Conservation (phyloP, 2,113 vertebrate species). For the Ellobius talpinus region DNA sequence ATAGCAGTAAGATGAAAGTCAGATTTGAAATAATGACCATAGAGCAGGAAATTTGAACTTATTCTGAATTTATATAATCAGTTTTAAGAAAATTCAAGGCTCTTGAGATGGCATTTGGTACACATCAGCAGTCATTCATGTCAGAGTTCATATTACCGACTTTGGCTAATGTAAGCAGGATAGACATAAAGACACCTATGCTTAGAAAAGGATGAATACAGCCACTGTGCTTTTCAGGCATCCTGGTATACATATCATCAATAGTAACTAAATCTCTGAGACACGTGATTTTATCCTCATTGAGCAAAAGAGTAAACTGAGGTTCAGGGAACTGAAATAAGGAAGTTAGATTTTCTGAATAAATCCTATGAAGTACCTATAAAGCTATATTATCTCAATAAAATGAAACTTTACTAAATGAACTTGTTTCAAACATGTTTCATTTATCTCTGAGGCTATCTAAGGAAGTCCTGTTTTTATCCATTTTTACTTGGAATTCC, state of each 20-base stretch:
- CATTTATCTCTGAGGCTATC: background rate
- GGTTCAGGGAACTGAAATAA: background rate
- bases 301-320: conserved; percentile 9
- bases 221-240: background rate
- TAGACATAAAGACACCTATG: background rate
- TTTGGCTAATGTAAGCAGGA: background rate
- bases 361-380: background rate
- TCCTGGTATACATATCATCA: background rate
- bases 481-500: background rate
- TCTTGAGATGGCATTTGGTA: conserved; percentile 35
- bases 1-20: background rate
- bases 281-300: background rate
- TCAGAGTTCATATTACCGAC: background rate
- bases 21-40: background rate
- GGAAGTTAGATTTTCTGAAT: background rate
- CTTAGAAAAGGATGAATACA: background rate
- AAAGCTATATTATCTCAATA: background rate
- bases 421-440: background rate
- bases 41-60: background rate
- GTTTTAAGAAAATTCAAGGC: background rate
- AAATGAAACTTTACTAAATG: background rate
- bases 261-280: background rate
- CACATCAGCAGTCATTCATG: conserved; percentile 37
- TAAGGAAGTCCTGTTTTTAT: background rate
- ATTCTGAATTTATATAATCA: background rate